A percentile compares a stretch with the other conserved stretches of the same genome.
These are phyloP conservation scores for Channa striata DNA, from an alignment of 2,797 vertebrate species.

Conservation along the genomic window DNA sequence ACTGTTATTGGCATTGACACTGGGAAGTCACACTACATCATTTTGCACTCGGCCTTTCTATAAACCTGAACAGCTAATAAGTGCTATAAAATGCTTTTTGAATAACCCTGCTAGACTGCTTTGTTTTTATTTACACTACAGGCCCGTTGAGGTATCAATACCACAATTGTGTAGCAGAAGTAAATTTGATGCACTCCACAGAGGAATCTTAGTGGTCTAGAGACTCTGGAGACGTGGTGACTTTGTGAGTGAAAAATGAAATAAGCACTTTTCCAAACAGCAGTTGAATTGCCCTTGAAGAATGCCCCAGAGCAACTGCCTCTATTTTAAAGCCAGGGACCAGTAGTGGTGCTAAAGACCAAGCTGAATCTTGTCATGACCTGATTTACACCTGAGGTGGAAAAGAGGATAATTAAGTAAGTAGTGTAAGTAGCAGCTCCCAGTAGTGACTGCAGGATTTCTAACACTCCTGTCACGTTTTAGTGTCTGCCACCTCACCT, in stretches of 20 bases:
- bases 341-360: conserved; percentile 3
- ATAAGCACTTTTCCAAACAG: conserved; percentile 6
- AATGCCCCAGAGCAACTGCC: neutral
- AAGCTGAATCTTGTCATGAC: conserved; percentile 18
- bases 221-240: neutral
- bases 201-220: neutral
- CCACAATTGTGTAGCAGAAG: neutral
- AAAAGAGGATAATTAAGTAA: conserved; percentile 42
- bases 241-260: neutral
- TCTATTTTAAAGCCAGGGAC: conserved; percentile 1
- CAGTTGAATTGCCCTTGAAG: conserved; percentile 17
- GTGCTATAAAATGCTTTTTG: neutral
- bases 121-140: conserved; percentile 7
- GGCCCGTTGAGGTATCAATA: neutral
- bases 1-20: neutral
- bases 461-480: conserved; percentile 6
- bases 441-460: conserved; percentile 10
- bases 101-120: neutral
- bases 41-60: neutral
- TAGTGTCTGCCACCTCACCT: conserved; percentile 1
- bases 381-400: conserved; percentile 46
- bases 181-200: neutral
- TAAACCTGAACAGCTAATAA: neutral
- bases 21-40: neutral
- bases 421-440: conserved; percentile 22